Conservation (phyloP, 1,140 invertebrate species). For the Orius laevigatus region DNA sequence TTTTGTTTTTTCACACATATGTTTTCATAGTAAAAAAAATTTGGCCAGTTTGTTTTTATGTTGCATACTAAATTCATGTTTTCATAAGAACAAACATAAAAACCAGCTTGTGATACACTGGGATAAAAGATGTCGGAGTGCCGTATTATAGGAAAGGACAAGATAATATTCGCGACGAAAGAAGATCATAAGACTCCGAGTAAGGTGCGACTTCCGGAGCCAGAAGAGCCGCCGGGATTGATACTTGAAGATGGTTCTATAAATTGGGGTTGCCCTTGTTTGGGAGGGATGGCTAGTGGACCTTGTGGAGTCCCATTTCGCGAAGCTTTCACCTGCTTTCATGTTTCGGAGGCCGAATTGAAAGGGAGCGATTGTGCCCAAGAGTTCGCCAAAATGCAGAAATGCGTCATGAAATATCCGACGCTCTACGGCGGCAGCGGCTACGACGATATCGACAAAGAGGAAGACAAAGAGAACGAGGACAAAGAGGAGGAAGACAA, state of each 20-base stretch:
- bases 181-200: conserved; percentile 61
- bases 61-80: too few relatives aligned
- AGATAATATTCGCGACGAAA: conserved; percentile 64
- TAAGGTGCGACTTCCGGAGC: conserved; percentile 47
- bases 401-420: conserved; percentile 83
- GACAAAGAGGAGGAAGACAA: too few relatives aligned
- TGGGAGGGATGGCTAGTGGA: conserved; percentile 86
- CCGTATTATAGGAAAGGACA: conserved; percentile 51
- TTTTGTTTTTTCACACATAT: too few relatives aligned
- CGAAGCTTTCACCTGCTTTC: conserved; percentile 89
- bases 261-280: conserved; percentile 93
- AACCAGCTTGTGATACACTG: too few relatives aligned
- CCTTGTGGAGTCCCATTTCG: conserved; percentile 86
- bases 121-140: conserved; percentile 27
- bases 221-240: conserved; percentile 55
- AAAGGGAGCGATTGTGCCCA: conserved; percentile 69
- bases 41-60: too few relatives aligned
- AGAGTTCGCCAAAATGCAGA: conserved; percentile 77
- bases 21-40: too few relatives aligned
- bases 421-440: conserved; percentile 60
- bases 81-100: too few relatives aligned
- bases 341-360: conserved; percentile 50
- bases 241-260: conserved; percentile 78
- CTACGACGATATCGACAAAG: conserved; percentile 45
- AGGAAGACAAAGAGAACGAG: too few relatives aligned